Evolutionary conservation across 2,888 invertebrate species (phyloP), one percentile per base, ranked within the genome.

Genomic region (Mythimna ferrago): DNA sequence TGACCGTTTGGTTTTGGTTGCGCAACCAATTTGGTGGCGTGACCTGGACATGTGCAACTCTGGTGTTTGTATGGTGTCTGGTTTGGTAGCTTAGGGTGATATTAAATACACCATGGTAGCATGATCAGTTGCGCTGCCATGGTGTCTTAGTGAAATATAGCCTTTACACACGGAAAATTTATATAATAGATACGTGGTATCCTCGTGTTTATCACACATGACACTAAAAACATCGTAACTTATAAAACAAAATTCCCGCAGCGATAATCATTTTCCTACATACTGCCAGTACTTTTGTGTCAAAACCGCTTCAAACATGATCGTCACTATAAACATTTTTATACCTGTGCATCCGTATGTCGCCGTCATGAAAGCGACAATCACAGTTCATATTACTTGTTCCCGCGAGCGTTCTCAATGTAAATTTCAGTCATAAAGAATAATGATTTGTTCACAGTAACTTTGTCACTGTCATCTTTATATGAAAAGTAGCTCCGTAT

Each of bases 391-490:
- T 86, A 89, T 89, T 88, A 87, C 87, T 82, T 87, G 84, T 69
- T 86, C 88, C 84, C 89, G 53, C 68, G 87, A 89, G 89, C 78
- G 84, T 86, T 82, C 82, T 88, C 82, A 80, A 81, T 82, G 89
- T 87, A 89, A 91, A 89, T 90, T 91, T 86, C 75, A 81, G 76
- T 85, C 87, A 86, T 91, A 89, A 90, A 90, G 87, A 86, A 88
- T 87, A 89, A 91, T 89, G 87, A 90, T 91, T 92, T 90, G 90
- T 88, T 85, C 78, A 35, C 76, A 76, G 73, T 76, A 78, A 85
- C 81, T 78, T 81, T 79, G 62, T 78, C 75, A 76, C 68, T 75
- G 74, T 78, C 66, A 81, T 74, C 60, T 85, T 86, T 85, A 69
- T 77, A 75, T 75, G 78, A 57, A 74, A 78, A 74, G 62, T 66